These are phyloP conservation scores for Phlogophora meticulosa DNA, from an alignment of 2,888 invertebrate genomes.

Conservation along the genomic window DNA sequence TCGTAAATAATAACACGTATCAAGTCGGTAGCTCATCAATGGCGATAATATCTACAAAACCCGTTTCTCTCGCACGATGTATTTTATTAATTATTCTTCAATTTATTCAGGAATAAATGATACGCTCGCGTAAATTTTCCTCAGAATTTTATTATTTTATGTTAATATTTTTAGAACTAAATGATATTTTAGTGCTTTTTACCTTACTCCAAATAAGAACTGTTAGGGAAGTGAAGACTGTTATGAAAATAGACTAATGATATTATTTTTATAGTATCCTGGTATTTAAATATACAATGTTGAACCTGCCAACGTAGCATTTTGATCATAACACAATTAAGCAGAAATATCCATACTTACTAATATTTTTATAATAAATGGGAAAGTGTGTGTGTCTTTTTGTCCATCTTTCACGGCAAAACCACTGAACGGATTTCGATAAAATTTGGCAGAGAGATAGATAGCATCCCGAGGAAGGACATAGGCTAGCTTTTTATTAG, in stretches of 20 bases:
- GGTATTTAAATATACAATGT: background rate
- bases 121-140: conserved; percentile 16
- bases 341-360: no score
- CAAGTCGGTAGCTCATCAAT: conserved; percentile 36
- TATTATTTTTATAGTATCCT: no score
- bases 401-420: no score
- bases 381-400: no score
- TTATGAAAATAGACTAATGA: background rate
- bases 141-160: conserved; percentile 16
- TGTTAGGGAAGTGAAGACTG: background rate
- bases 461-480: no score
- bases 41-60: conserved; percentile 45
- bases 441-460: no score
- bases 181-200: conserved; percentile 6
- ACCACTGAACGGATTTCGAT: no score
- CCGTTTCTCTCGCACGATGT: conserved; percentile 33
- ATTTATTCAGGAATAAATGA: conserved; percentile 30
- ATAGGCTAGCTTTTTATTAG: no score
- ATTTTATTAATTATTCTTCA: conserved; percentile 32
- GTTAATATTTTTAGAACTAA: conserved; percentile 6
- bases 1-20: conserved; percentile 58
- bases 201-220: background rate
- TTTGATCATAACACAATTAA: no score
- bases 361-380: no score
- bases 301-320: background rate